Percentiles rank a stretch among this genome's conserved stretches.
Conservation (phyloP, 2,113 vertebrate genomes). For the Myotis yumanensis region DNA sequence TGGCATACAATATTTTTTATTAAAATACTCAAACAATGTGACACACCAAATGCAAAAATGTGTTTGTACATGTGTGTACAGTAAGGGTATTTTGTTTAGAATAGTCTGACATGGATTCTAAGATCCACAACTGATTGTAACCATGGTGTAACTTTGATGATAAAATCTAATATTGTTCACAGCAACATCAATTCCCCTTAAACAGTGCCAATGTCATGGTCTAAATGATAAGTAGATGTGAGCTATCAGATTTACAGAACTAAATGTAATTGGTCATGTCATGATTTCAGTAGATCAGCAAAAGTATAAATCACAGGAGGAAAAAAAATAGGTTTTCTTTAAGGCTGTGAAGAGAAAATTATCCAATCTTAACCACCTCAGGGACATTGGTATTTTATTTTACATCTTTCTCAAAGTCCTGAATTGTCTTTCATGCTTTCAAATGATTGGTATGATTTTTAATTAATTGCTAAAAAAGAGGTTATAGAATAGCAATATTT, state of each 20-base stretch:
- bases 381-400: not conserved
- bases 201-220: not conserved
- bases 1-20: conserved; percentile 32
- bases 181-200: not conserved
- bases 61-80: not conserved
- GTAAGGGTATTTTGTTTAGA: not conserved
- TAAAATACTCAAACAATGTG: conserved; percentile 40
- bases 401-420: not conserved
- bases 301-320: not conserved
- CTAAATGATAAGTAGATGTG: not conserved
- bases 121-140: not conserved
- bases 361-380: not conserved
- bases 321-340: not conserved
- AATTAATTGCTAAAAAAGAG: not conserved
- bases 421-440: not conserved
- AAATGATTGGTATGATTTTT: not conserved
- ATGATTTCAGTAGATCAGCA: not conserved
- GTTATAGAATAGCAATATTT: not conserved
- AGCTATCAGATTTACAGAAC: conserved; percentile 3
- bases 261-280: not conserved
- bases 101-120: not conserved
- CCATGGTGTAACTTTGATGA: not conserved
- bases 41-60: not conserved
- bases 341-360: not conserved
- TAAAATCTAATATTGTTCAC: not conserved